These are phyloP conservation scores for Actinemys pallida DNA, from an alignment of 2,113 vertebrate species.

Conservation along the genomic window DNA sequence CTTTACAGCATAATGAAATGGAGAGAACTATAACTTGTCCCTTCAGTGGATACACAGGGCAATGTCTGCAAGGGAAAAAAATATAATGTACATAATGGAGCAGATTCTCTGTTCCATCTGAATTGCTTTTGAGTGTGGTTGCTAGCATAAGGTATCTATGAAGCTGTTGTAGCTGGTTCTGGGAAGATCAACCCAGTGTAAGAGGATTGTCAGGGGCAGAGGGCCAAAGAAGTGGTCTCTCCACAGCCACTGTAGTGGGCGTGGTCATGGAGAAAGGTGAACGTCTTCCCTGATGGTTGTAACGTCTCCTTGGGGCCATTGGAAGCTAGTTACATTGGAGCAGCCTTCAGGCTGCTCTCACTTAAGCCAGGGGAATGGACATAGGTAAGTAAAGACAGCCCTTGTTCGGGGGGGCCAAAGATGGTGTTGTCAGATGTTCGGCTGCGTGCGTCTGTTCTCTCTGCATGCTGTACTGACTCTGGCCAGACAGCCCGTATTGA, in stretches of 20 bases:
- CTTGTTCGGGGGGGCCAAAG: background rate
- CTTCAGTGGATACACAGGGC: rapidly evolving
- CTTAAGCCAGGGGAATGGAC: background rate
- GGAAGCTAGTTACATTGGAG: background rate
- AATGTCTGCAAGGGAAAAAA: rapidly evolving
- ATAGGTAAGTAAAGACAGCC: background rate
- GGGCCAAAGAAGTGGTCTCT: no score
- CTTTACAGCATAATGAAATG: rapidly evolving
- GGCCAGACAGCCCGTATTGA: no score
- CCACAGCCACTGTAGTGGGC: no score
- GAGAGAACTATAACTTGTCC: background rate
- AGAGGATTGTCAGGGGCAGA: no score
- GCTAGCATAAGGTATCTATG: background rate
- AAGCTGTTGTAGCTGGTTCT: background rate
- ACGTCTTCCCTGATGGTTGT: background rate
- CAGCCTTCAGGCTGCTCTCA: background rate
- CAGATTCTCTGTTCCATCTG: background rate
- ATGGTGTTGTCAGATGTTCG: background rate
- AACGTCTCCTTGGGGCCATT: background rate
- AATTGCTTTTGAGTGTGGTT: background rate
- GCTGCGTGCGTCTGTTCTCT: no score
- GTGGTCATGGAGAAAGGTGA: no score
- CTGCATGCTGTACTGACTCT: no score
- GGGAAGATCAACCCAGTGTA: no score
- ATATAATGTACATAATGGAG: background rate